Evolutionary conservation across 2,113 vertebrate genomes (phyloP).

Genomic region (Passer domesticus): DNA sequence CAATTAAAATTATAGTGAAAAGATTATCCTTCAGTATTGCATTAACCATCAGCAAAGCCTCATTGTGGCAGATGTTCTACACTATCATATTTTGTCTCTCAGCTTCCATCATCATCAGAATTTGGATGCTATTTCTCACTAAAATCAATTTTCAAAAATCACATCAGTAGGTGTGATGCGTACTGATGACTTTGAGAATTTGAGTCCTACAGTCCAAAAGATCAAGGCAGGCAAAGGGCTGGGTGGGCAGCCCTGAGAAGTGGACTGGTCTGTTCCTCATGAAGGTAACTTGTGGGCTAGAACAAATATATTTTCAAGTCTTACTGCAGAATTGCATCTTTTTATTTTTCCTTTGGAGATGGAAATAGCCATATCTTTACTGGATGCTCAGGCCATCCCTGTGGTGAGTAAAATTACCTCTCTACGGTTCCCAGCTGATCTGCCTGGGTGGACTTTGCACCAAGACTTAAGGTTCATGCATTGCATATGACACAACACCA

Average conservation of each 20-base stretch:
- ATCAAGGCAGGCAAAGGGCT: not conserved
- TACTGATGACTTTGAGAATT: not conserved
- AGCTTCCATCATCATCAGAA: not conserved
- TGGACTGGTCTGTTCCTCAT: not conserved
- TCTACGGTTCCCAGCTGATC: not conserved
- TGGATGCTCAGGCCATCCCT: not conserved
- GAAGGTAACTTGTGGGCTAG: not conserved
- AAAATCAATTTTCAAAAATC: not conserved
- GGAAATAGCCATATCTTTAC: not conserved
- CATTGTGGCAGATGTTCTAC: not conserved
- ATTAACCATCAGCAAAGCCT: not conserved
- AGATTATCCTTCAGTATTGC: not conserved
- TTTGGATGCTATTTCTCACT: not conserved
- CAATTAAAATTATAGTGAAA: not conserved
- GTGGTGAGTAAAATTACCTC: not conserved
- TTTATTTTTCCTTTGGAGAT: not conserved
- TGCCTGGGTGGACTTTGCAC: not conserved
- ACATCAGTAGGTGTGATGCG: not conserved
- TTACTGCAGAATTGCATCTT: rapidly evolving
- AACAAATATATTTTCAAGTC: not conserved
- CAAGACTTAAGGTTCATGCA: not conserved
- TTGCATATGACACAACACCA: not conserved
- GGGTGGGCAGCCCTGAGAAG: not conserved
- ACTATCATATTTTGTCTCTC: not conserved
- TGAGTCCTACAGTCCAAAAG: not conserved